Evolutionary conservation across 1,140 invertebrate species (phyloP).

Genomic region (Heterodera carotae): DNA sequence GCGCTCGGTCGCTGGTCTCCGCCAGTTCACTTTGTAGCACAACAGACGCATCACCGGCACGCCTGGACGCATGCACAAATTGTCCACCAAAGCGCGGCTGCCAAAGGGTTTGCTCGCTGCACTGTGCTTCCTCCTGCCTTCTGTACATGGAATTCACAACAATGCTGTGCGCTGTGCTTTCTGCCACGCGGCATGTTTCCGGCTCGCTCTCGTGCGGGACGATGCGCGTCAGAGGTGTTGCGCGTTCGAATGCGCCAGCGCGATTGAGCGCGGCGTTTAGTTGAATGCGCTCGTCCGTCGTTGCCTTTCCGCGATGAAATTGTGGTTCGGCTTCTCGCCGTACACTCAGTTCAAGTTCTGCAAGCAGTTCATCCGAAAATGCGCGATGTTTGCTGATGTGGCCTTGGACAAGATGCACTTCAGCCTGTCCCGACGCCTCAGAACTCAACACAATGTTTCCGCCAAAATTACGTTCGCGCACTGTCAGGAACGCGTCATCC

Average conservation of each 20-base stretch:
- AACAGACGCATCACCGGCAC: conserved; percentile 19
- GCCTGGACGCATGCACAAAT: conserved; percentile 27
- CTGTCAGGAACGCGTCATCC: neutral
- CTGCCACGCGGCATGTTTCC: conserved; percentile 28
- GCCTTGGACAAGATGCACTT: conserved; percentile 20
- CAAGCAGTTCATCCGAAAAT: conserved; percentile 9
- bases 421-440: neutral
- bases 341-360: conserved; percentile 6
- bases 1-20: conserved; percentile 1
- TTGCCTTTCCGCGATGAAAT: conserved; percentile 15
- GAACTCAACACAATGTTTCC: conserved; percentile 4
- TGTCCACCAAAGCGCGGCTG: conserved; percentile 42
- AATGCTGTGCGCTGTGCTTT: conserved; percentile 44
- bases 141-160: conserved; percentile 40
- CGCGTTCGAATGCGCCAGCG: conserved; percentile 11
- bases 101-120: conserved; percentile 24
- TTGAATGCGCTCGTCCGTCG: neutral
- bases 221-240: conserved; percentile 2
- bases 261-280: conserved; percentile 3
- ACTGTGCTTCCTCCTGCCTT: conserved; percentile 27
- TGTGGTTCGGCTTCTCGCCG: conserved; percentile 9
- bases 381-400: conserved; percentile 3
- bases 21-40: conserved; percentile 15
- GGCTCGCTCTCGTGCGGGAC: conserved; percentile 28
- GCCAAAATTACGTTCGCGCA: conserved; percentile 12